Percentiles rank a stretch among this genome's conserved stretches.
These are phyloP conservation scores for Conchocele bisecta DNA, from an alignment of 2,888 invertebrate species.

Conservation along the genomic window DNA sequence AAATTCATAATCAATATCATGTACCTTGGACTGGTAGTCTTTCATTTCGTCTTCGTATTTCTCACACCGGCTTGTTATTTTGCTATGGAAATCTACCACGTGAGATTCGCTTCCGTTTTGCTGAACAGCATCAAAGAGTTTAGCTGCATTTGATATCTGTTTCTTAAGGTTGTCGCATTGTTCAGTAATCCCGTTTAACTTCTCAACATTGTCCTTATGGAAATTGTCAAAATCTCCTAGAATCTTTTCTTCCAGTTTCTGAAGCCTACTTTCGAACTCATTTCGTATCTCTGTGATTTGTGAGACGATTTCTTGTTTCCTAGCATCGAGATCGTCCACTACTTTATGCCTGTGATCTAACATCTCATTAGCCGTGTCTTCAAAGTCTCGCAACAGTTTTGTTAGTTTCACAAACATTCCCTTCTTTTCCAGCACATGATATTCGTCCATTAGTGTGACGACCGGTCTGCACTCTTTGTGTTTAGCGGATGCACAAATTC, in stretches of 20 bases:
- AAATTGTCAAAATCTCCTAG: constrained; percentile 36
- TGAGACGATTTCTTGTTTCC: constrained; percentile 29
- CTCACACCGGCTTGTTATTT: constrained; percentile 28
- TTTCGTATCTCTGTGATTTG: constrained; percentile 33
- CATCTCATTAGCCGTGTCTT: constrained; percentile 26
- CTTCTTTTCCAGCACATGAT: constrained; percentile 28
- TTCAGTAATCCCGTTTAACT: constrained; percentile 16
- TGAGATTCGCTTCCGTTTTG: constrained; percentile 42
- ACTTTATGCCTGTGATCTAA: constrained; percentile 32
- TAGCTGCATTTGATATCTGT: constrained; percentile 45
- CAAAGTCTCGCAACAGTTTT: constrained; percentile 19
- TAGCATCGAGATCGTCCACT: constrained; percentile 34
- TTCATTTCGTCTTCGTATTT: constrained; percentile 37
- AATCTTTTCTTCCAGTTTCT: constrained; percentile 34
- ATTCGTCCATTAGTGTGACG: constrained; percentile 42
- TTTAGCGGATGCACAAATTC: constrained; percentile 25
- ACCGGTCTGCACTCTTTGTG: constrained; percentile 48
- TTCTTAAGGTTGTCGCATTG: constrained; percentile 47
- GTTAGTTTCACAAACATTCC: constrained; percentile 19
- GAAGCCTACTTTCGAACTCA: constrained; percentile 36
- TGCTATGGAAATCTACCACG: constrained; percentile 29
- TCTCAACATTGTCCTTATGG: constrained; percentile 31
- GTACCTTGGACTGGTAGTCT: constrained; percentile 27
- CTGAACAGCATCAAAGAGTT: constrained; percentile 42
- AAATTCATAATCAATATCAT: constrained; percentile 44